Evolutionary conservation across 2,888 invertebrate species (phyloP).

Genomic region (Cyclophora punctaria): DNA sequence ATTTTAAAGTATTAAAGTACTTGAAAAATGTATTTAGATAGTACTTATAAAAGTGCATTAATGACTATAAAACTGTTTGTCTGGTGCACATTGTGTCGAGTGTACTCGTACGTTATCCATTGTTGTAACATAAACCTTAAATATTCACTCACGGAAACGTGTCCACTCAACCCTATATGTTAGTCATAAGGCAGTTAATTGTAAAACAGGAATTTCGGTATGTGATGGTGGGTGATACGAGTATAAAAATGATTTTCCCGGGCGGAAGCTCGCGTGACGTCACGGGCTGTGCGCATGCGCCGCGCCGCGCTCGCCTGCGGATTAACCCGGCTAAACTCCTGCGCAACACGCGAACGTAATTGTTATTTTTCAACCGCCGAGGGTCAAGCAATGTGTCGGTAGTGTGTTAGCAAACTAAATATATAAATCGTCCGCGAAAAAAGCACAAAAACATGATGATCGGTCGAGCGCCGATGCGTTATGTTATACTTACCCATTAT

Average conservation of each 20-base stretch:
- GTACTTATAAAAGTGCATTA: too few species aligned
- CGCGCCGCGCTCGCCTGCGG: constrained; percentile 27
- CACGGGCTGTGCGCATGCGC: constrained; percentile 40
- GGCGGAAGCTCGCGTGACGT: constrained; percentile 49
- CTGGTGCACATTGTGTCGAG: too few species aligned
- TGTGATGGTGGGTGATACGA: constrained; percentile 11
- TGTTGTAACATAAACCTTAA: constrained; percentile 22
- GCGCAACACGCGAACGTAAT: constrained; percentile 38
- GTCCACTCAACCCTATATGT: constrained; percentile 9
- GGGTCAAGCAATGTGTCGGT: constrained; percentile 23
- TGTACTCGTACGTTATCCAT: too few species aligned
- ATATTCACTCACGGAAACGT: constrained; percentile 20
- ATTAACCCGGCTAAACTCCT: constrained; percentile 43
- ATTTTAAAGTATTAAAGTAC: too few species aligned
- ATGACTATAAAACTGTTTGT: too few species aligned
- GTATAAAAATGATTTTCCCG: constrained; percentile 36
- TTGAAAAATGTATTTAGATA: too few species aligned
- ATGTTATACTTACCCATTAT: too few species aligned
- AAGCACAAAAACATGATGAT: too few species aligned
- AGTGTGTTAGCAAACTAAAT: constrained; percentile 6
- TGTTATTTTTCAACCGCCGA: constrained; percentile 30
- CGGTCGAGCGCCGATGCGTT: too few species aligned
- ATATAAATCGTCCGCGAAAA: too few species aligned
- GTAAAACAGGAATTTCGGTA: constrained; percentile 10
- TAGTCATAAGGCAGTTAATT: constrained; percentile 19